Evolutionary conservation across 2,797 vertebrate genomes (phyloP), one percentile per base, ranked within the genome.

Genomic region (Sparus aurata): DNA sequence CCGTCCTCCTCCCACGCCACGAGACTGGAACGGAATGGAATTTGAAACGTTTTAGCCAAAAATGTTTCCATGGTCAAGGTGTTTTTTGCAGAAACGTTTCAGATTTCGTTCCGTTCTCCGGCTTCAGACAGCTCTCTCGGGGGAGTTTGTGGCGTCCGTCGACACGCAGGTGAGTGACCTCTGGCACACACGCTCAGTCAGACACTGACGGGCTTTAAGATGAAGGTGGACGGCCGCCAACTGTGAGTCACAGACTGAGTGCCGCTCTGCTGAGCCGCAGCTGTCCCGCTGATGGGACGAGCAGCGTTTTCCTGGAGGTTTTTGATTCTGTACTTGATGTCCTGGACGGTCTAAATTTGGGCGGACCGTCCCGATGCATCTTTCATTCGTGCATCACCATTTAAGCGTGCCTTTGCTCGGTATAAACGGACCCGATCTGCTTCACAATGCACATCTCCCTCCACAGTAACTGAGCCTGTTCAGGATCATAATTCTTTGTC

Each of bases 11-110:
- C 82, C 59, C 71, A 67, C 17, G 55, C 83, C 76, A 72, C 75
- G 59, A 67, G 22, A 52, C 34, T 53, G 46, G 53, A 54, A 54
- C 52, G 54, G 93, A 95, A 95, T 95, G 95, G 94, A 96, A 96
- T 95, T 95, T 96, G 95, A 96, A 96, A 95, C 95, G 95, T 96
- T 96, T 96, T 95, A 94, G 95, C 95, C 93, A 96, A 96, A 96
- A 96, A 96, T 96, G 95, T 96, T 95, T 93, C 94, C 90, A 95
- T 88, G 87, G 87, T 96, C 91, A 95, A 95, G 92, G 94, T 95
- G 95, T 96, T 96, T 96, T 96, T 96, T 96, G 95, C 95, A 96
- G 95, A 96, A 96, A 96, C 95, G 95, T 96, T 96, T 96, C 95
- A 96, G 95, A 96, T 96, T 96, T 95, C 91, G 93, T 95, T 92